These are phyloP conservation scores for Aspidapion aeneum DNA, from an alignment of 2,888 invertebrate species.

Conservation along the genomic window DNA sequence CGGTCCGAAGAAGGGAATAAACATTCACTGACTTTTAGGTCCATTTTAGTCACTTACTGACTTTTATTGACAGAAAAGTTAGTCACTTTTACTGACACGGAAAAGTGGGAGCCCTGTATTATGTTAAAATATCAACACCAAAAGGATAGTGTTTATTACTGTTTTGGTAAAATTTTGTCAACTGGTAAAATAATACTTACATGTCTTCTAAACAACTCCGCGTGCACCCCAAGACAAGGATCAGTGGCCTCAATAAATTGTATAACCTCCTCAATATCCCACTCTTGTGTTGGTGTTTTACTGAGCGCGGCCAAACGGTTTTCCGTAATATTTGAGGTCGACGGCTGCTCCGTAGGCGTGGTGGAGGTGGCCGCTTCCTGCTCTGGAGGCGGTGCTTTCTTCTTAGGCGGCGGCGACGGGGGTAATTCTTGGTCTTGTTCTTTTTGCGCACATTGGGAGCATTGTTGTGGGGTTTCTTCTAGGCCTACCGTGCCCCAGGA, in stretches of 20 bases:
- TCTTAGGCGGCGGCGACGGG: constrained; percentile 16
- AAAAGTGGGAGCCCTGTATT: no score
- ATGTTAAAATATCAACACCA: no score
- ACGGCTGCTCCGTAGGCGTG: constrained; percentile 48
- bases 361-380: constrained; percentile 69
- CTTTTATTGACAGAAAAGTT: no score
- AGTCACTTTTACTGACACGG: no score
- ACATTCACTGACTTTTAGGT: no score
- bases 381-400: constrained; percentile 51
- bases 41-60: no score
- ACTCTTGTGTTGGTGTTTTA: constrained; percentile 68
- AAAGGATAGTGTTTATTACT: no score
- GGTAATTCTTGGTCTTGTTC: constrained; percentile 22
- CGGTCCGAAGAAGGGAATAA: no score
- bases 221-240: constrained; percentile 78
- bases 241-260: constrained; percentile 85
- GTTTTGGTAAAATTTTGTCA: no score
- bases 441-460: constrained; percentile 41
- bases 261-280: constrained; percentile 95
- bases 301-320: constrained; percentile 41
- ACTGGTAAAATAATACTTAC: no score
- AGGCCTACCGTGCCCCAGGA: constrained; percentile 39
- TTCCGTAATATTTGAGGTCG: constrained; percentile 40
- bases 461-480: constrained; percentile 37
- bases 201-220: constrained; percentile 90